Conservation (phyloP, 1,140 invertebrate genomes). For the Anadara kagoshimensis region DNA sequence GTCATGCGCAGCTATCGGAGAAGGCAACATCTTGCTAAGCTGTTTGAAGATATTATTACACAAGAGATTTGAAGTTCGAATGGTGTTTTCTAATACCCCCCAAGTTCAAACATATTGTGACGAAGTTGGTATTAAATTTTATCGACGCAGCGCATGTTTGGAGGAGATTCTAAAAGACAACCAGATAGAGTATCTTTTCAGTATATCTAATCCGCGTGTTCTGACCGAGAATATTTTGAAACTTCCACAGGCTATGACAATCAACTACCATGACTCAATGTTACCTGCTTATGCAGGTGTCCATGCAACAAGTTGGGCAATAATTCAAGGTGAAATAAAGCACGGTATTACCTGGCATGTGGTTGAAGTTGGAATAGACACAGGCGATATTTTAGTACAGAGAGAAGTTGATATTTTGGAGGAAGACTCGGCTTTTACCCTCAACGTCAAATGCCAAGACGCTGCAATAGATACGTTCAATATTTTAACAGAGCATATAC, state of each 20-base stretch:
- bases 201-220: constrained; percentile 55
- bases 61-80: constrained; percentile 21
- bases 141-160: constrained; percentile 32
- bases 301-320: constrained; percentile 54
- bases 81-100: constrained; percentile 46
- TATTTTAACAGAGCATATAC: constrained; percentile 36
- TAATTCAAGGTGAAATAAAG: constrained; percentile 46
- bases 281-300: constrained; percentile 55
- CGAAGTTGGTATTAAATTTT: constrained; percentile 27
- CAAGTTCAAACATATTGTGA: constrained; percentile 36
- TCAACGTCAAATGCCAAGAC: constrained; percentile 55
- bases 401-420: constrained; percentile 33
- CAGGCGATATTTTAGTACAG: constrained; percentile 49
- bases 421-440: constrained; percentile 49
- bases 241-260: constrained; percentile 40
- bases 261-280: constrained; percentile 57
- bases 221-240: constrained; percentile 39
- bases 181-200: constrained; percentile 47
- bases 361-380: constrained; percentile 51
- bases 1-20: constrained; percentile 48
- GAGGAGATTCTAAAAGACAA: constrained; percentile 30
- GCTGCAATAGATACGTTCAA: constrained; percentile 42
- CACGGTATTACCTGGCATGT: constrained; percentile 58
- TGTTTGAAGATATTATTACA: constrained; percentile 39
- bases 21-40: constrained; percentile 48